A percentile compares a stretch with the other conserved stretches of the same genome.
Evolutionary conservation across 2,888 invertebrate species (phyloP).

Genomic region (Junonia oenone): DNA sequence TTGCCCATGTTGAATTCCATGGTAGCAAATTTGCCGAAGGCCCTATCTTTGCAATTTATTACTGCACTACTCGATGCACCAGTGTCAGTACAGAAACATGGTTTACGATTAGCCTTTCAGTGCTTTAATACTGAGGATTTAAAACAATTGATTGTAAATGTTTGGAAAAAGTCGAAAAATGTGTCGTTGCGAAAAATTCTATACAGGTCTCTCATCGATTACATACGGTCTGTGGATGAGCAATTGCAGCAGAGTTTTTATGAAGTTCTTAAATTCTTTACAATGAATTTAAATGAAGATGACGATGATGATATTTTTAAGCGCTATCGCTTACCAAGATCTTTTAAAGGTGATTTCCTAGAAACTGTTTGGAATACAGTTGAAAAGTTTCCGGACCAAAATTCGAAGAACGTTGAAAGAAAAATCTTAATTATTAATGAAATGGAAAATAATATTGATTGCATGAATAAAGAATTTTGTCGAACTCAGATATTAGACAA

Average conservation of each 20-base stretch:
- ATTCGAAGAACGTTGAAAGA: conserved; percentile 31
- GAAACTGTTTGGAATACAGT: conserved; percentile 42
- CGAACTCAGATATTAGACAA: conserved; percentile 36
- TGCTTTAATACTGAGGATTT: conserved; percentile 42
- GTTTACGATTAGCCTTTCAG: conserved; percentile 47
- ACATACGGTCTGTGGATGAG: conserved; percentile 31
- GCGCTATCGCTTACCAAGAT: conserved; percentile 32
- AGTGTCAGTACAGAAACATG: conserved; percentile 51
- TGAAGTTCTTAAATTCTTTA: conserved; percentile 42
- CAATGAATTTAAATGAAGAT: conserved; percentile 39
- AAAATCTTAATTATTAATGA: conserved; percentile 32
- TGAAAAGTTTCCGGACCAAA: conserved; percentile 37
- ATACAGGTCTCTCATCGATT: conserved; percentile 40
- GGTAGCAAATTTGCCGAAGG: conserved; percentile 40
- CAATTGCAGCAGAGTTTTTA: conserved; percentile 36
- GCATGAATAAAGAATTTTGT: conserved; percentile 37
- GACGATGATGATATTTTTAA: conserved; percentile 44
- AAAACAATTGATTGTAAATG: conserved; percentile 33
- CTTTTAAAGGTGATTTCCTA: conserved; percentile 35
- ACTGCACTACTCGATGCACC: conserved; percentile 42
- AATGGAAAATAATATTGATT: conserved; percentile 33
- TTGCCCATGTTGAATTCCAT: conserved; percentile 46
- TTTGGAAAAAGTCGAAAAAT: conserved; percentile 49
- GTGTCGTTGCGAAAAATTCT: conserved; percentile 44
- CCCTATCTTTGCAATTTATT: conserved; percentile 40